These are phyloP conservation scores for Clangula hyemalis DNA, from an alignment of 2,797 vertebrate species.

Conservation along the genomic window DNA sequence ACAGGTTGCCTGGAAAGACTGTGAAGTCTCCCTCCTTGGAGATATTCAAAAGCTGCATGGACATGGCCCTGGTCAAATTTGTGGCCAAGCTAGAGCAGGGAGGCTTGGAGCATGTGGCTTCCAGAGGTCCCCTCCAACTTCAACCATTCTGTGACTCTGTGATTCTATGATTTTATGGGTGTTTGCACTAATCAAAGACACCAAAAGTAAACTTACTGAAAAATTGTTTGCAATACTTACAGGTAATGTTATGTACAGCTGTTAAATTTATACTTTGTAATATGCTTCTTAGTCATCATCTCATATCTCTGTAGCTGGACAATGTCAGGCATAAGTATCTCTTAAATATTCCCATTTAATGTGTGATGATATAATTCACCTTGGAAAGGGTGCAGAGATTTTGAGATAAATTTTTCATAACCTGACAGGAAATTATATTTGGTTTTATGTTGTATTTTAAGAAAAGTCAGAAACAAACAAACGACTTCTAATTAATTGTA, in stretches of 20 bases:
- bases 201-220: background rate
- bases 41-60: too few species aligned
- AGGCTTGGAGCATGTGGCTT: too few species aligned
- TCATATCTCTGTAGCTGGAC: background rate
- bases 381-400: background rate
- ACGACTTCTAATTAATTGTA: background rate
- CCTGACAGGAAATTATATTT: background rate
- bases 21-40: too few species aligned
- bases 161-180: background rate
- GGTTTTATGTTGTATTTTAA: background rate
- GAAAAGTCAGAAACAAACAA: background rate
- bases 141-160: too few species aligned
- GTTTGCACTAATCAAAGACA: background rate
- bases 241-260: background rate
- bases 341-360: background rate
- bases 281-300: background rate
- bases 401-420: background rate
- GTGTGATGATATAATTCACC: background rate
- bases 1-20: too few species aligned
- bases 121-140: too few species aligned
- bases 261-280: background rate
- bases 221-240: background rate
- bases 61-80: too few species aligned
- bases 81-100: too few species aligned
- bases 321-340: background rate